A percentile compares a stretch with the other conserved stretches of the same genome.
These are phyloP conservation scores for Falco punctatus DNA, from an alignment of 2,113 vertebrate genomes.

Conservation along the genomic window DNA sequence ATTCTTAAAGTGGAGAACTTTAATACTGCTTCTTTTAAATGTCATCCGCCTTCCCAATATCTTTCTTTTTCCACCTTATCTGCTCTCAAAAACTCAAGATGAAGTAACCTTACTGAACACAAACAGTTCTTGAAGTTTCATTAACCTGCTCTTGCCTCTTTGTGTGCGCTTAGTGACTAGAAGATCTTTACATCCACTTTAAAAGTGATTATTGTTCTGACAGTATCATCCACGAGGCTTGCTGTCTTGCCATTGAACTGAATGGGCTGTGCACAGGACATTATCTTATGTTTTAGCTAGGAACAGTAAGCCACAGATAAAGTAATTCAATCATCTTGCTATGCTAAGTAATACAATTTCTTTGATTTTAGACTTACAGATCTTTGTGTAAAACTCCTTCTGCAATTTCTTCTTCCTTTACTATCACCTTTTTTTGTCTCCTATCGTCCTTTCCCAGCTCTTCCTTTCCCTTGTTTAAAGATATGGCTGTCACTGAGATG, in stretches of 20 bases:
- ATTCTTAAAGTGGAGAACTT: neutral
- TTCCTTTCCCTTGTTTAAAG: constrained; percentile 24
- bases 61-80: constrained; percentile 16
- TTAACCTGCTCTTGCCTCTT: constrained; percentile 22
- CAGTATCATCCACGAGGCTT: neutral
- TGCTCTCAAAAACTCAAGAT: constrained; percentile 11
- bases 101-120: neutral
- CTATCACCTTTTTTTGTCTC: accelerated
- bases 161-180: neutral
- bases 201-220: constrained; percentile 21
- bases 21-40: constrained; percentile 21
- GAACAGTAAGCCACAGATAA: neutral
- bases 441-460: neutral
- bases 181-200: constrained; percentile 28
- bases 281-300: neutral
- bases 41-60: neutral
- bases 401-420: neutral
- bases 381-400: neutral
- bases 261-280: neutral
- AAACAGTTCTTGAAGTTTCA: constrained; percentile 37
- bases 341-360: neutral
- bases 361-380: neutral
- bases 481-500: neutral
- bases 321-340: neutral
- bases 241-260: neutral